Evolutionary conservation across 1,140 invertebrate species (phyloP), one percentile per base, ranked within the genome.

Genomic region (Nomia melanderi): DNA sequence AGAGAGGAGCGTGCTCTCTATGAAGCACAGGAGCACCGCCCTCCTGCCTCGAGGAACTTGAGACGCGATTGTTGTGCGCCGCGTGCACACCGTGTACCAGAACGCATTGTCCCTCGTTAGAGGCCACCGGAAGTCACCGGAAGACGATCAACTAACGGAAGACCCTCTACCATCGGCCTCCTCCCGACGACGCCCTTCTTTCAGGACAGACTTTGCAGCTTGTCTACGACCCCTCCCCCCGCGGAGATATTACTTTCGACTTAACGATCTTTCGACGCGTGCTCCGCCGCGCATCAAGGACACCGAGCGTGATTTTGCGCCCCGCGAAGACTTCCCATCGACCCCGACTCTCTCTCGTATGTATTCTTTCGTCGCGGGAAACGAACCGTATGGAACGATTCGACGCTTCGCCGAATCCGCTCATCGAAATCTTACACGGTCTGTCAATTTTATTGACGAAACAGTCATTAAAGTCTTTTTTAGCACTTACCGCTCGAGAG

Each of bases 31-130:
- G 83, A 82, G 76, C 63, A 77, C 79, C 86, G 86, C 84, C 88
- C 90, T 89, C 90, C 90, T 88, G 89, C 89, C 85, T 87, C 73
- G 85, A 88, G 90, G 88, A 92, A 92, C 91, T 92, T 88, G 91
- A 92, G 92, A 92, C 92, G 88, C 88, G 87, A 92, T 92, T 92
- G 91, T 92, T 92, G 79, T 82, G 81, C 90, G 87, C 90, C 89
- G 90, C 88, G 88, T 91, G 90, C 87, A 84, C 88, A 74, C 59
- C 82, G 77, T 82, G 75, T 78, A 83, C 79, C 72, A 78, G 75
- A 66, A 39, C 78, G 78, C 82, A 88, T 88, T 89, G 83, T 88
- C 79, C 84, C 78, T 79, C 77, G 82, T 85, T 86, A 84, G 83
- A 86, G 88, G 88, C 90, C 90, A 92, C 91, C 91, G 89, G 89